Conservation (phyloP, 1,140 invertebrate species). For the Drosophila jambulina region DNA sequence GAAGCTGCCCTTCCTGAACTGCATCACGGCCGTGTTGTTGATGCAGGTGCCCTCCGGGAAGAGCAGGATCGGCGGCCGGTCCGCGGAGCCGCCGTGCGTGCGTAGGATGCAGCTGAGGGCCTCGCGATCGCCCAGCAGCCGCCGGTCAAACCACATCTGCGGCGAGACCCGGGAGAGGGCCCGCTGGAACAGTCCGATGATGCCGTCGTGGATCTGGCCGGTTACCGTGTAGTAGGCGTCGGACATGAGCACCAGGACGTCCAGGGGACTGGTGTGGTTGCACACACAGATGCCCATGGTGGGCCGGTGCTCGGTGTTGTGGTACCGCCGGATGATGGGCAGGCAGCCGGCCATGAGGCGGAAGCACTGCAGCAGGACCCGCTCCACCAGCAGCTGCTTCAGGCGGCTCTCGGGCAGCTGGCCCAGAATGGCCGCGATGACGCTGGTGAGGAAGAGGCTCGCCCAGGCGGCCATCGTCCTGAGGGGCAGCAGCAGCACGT, state of each 20-base stretch:
- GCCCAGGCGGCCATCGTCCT: conserved; percentile 14
- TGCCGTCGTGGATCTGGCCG: conserved; percentile 60
- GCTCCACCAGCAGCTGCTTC: conserved; percentile 32
- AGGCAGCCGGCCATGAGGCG: conserved; percentile 43
- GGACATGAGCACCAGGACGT: conserved; percentile 64
- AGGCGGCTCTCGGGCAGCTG: conserved; percentile 36
- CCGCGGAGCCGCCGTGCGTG: conserved; percentile 19
- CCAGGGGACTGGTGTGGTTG: conserved; percentile 65
- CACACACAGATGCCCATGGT: conserved; percentile 59
- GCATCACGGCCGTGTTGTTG: conserved; percentile 73
- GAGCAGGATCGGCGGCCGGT: conserved; percentile 50
- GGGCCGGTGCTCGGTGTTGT: conserved; percentile 48
- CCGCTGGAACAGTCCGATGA: conserved; percentile 55
- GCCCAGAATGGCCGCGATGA: conserved; percentile 37
- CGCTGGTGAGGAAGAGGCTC: conserved; percentile 43
- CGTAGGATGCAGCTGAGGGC: conserved; percentile 24
- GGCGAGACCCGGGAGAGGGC: conserved; percentile 49
- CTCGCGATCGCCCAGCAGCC: conserved; percentile 37
- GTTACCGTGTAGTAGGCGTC: conserved; percentile 65
- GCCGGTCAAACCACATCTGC: conserved; percentile 68
- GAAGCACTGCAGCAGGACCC: conserved; percentile 43
- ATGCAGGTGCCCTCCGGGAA: conserved; percentile 72
- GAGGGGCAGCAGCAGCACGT: conserved; percentile 46
- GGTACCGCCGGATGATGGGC: conserved; percentile 50
- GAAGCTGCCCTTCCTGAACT: conserved; percentile 69